Evolutionary conservation across 2,113 vertebrate genomes (phyloP).

Genomic region (Ovibos moschatus): DNA sequence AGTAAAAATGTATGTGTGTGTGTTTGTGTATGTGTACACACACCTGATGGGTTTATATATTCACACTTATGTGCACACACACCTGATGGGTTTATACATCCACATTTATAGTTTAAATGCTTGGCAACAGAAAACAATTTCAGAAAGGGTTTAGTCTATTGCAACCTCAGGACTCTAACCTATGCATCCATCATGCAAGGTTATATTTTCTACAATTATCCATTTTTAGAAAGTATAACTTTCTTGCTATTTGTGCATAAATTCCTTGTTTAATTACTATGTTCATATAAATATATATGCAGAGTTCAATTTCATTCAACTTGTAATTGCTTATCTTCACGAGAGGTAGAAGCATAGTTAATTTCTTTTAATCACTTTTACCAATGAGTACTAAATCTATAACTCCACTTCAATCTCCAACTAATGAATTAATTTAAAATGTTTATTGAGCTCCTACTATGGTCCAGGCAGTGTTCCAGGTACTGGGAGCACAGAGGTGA

Average conservation of each 20-base stretch:
- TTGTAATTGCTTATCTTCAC: not conserved
- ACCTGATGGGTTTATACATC: not conserved
- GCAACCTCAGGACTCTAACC: not conserved
- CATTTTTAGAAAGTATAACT: not conserved
- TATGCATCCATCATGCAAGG: not conserved
- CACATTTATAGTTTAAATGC: not conserved
- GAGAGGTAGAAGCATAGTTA: not conserved
- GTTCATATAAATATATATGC: not conserved
- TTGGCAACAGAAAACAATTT: not conserved
- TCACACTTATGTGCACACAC: not conserved
- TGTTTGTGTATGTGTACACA: not conserved
- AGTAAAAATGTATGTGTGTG: not conserved
- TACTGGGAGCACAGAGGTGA: not conserved
- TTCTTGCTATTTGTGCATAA: not conserved
- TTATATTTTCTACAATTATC: not conserved
- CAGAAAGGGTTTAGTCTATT: not conserved
- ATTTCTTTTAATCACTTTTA: not conserved
- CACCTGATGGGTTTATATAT: not conserved
- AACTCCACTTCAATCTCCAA: not conserved
- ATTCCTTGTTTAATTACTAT: not conserved
- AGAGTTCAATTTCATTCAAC: not conserved
- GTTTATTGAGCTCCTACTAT: not conserved
- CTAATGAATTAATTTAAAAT: conserved; percentile 16
- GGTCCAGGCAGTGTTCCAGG: not conserved
- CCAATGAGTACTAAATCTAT: not conserved